These are phyloP conservation scores for Trachythela sp. DNA, from an alignment of 64 coral and sea anemone species.

Conservation along the genomic window DNA sequence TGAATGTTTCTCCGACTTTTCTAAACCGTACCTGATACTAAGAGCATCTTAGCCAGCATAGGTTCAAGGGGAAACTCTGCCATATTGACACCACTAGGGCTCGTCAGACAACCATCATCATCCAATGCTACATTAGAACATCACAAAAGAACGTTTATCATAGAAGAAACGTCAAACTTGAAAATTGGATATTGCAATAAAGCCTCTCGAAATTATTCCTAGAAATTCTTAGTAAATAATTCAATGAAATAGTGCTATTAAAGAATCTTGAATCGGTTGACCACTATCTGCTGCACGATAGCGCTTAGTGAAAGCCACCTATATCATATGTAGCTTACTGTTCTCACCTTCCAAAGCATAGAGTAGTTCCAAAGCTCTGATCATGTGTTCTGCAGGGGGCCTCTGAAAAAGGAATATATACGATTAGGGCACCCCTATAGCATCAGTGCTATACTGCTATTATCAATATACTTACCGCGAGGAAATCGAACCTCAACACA, in stretches of 20 bases:
- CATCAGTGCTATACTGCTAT: too few relatives aligned
- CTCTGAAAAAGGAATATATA: conserved; percentile 34
- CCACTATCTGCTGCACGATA: too few relatives aligned
- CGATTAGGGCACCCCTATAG: too few relatives aligned
- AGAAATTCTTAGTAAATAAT: too few relatives aligned
- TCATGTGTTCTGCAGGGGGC: conserved; percentile 89
- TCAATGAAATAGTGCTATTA: too few relatives aligned
- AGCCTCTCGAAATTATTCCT: too few relatives aligned
- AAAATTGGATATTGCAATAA: too few relatives aligned
- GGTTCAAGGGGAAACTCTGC: conserved; percentile 88
- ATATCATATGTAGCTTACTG: background rate
- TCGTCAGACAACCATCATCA: conserved; percentile 66
- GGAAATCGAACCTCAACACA: conserved; percentile 86
- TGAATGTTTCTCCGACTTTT: too few relatives aligned
- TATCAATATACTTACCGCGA: conserved; percentile 61
- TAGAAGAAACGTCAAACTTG: background rate
- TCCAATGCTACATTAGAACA: conserved; percentile 52
- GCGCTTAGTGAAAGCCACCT: too few relatives aligned
- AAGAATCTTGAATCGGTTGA: too few relatives aligned
- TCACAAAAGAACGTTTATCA: background rate
- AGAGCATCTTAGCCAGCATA: conserved; percentile 94
- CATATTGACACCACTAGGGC: conserved; percentile 84
- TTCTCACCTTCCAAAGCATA: conserved; percentile 77
- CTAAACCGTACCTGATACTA: conserved; percentile 57
- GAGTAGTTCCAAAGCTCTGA: conserved; percentile 75